phyloP scores from a whole-genome alignment of 2,888 invertebrate genomes.

The Penaeus monodon region DNA sequence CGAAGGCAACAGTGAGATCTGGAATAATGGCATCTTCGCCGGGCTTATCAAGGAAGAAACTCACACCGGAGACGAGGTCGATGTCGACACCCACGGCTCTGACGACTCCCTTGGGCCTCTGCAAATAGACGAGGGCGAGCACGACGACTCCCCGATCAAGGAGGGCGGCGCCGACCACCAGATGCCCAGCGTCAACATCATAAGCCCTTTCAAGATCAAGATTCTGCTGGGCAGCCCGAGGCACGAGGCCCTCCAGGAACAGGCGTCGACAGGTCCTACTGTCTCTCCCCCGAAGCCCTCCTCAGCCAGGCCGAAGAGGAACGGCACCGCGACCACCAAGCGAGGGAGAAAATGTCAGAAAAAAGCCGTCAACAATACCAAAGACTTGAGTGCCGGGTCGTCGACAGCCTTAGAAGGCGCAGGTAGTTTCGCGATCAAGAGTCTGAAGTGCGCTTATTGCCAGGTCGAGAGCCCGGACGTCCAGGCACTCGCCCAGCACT shows the following conservation, averaged over 20 bases:
- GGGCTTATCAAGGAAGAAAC: conserved; percentile 49
- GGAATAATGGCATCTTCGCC: conserved; percentile 44
- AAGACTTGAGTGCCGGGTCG: too few species aligned
- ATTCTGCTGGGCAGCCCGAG: conserved; percentile 42
- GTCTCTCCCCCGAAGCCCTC: too few species aligned
- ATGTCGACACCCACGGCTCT: conserved; percentile 28
- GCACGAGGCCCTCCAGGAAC: neutral
- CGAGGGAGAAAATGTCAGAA: too few species aligned
- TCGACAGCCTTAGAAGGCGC: neutral
- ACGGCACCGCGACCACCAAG: too few species aligned
- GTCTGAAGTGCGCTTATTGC: conserved; percentile 49
- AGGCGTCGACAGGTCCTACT: too few species aligned
- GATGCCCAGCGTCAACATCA: conserved; percentile 50
- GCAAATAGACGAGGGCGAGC: conserved; percentile 43
- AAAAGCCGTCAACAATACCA: too few species aligned
- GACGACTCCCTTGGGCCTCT: conserved; percentile 48
- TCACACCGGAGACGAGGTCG: conserved; percentile 16
- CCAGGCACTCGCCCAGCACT: conserved; percentile 44
- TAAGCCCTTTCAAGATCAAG: conserved; percentile 53
- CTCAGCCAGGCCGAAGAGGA: too few species aligned
- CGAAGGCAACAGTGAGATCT: neutral
- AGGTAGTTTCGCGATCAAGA: conserved; percentile 3
- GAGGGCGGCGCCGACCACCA: conserved; percentile 13
- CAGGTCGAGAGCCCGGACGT: conserved; percentile 30
- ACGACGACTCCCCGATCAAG: conserved; percentile 19